Evolutionary conservation across 2,113 vertebrate species (phyloP), one percentile per base, ranked within the genome.

Genomic region (Prunella himalayana): DNA sequence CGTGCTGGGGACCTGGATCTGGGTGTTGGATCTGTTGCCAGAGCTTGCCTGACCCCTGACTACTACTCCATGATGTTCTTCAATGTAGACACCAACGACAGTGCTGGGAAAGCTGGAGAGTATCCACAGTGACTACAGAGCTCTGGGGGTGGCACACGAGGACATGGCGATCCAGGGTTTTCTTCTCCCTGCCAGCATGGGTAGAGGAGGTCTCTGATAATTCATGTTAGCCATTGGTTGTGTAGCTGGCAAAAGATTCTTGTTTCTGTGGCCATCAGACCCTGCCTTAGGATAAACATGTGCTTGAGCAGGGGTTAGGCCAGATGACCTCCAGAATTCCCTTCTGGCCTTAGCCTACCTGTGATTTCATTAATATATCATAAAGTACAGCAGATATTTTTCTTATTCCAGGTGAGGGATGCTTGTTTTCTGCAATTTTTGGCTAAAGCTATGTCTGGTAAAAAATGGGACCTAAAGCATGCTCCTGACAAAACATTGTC

Each of bases 1-100:
- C 2, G 1, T 19, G 16, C 37, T 60, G 37, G 30, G 15, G 13
- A 11, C 22, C 22, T 3, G 4, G 30, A 9, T 37, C 31, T 10
- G 5, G 21, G 20, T 45, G 19, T 2, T 41, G 15, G 20, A 20
- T 4, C 23, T 6, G 28, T 14, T 56, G 22, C 17, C 50, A 64
- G 35, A 64, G 10, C 21, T 71, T 75, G 13, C 13, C 27, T 27
- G 22, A 51, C 10, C 4, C 64, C 57, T 68, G 9, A 24, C 19
- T 45, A 4, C 11, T 28, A 16, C 10, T 15, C 24, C 1, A 0
- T 49, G 8, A 5, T 45, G 30, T 50, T 66, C 65, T n/a, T 28
- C 11, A 5, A 11, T 22, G n/a, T 20, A 10, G 15, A 11, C 30
- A 82, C 11, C 25, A 51, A 1, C 6, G 25, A 35, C 39, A 16